Evolutionary conservation across 2,888 invertebrate genomes (phyloP).

Genomic region (Leptinotarsa haldemani): DNA sequence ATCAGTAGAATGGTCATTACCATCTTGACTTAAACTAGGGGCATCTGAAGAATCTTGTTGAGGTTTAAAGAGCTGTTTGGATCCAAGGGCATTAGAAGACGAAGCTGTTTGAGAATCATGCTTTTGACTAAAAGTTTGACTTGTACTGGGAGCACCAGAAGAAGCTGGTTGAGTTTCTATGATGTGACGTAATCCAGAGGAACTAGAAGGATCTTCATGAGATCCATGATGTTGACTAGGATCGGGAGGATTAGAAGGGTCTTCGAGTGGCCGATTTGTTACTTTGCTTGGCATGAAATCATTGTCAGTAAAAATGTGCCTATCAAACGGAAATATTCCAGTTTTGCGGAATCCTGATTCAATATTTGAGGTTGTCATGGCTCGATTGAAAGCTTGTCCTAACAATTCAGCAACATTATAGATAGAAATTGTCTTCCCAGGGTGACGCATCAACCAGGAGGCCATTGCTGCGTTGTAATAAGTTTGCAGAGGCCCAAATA

Average conservation of each 20-base stretch:
- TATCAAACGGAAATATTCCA: conserved; percentile 46
- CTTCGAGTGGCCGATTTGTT: conserved; percentile 16
- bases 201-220: too few relatives aligned
- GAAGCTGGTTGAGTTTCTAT: too few relatives aligned
- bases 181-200: too few relatives aligned
- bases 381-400: conserved; percentile 38
- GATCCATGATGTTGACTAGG: too few relatives aligned
- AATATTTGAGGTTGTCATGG: conserved; percentile 44
- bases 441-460: conserved; percentile 59
- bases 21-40: too few relatives aligned
- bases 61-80: too few relatives aligned
- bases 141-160: too few relatives aligned
- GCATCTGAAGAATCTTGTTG: too few relatives aligned
- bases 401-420: conserved; percentile 57
- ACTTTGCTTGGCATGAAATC: conserved; percentile 35
- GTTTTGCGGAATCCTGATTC: conserved; percentile 40
- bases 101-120: too few relatives aligned
- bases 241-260: not conserved
- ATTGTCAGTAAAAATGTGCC: conserved; percentile 41
- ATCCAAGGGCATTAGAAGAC: too few relatives aligned
- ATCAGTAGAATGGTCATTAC: too few relatives aligned
- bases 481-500: conserved; percentile 61
- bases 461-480: conserved; percentile 55
- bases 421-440: conserved; percentile 61
- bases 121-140: too few relatives aligned